phyloP scores from a whole-genome alignment of 2,113 vertebrate genomes.

The Phycodurus eques region DNA sequence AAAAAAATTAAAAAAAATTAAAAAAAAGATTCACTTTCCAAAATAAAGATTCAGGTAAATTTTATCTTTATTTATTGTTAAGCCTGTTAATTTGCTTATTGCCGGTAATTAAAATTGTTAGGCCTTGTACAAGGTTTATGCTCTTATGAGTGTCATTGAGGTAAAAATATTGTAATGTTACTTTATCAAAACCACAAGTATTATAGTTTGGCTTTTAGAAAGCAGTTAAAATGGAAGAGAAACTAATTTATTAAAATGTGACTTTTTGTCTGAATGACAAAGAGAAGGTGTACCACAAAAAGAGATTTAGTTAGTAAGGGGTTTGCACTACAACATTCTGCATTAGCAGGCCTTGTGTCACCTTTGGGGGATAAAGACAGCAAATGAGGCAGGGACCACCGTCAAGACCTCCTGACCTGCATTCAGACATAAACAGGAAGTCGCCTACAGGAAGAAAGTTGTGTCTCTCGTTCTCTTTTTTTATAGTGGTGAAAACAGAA shows the following conservation, averaged over 20 bases:
- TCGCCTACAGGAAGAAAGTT: conserved; percentile 70
- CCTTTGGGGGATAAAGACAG: conserved; percentile 26
- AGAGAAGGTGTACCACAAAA: background rate
- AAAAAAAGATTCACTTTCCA: no score
- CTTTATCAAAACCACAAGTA: background rate
- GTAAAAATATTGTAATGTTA: background rate
- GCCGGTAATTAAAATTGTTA: background rate
- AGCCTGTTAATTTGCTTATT: no score
- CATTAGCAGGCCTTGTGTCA: conserved; percentile 27
- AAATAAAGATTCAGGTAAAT: no score
- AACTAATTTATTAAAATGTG: background rate
- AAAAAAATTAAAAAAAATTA: no score
- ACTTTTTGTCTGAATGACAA: background rate
- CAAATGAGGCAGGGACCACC: conserved; percentile 33
- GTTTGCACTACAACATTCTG: conserved; percentile 21
- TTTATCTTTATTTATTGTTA: no score
- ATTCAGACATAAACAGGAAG: conserved; percentile 77
- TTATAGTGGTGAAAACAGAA: conserved; percentile 41
- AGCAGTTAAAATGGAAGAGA: background rate
- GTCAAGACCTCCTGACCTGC: conserved; percentile 57
- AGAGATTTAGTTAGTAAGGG: conserved; percentile 5
- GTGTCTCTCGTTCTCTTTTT: conserved; percentile 39
- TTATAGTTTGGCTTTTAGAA: background rate
- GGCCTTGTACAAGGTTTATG: background rate
- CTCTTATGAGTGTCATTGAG: background rate